Evolutionary conservation across 2,113 vertebrate genomes (phyloP).

Genomic region (Prietella phreatophila): DNA sequence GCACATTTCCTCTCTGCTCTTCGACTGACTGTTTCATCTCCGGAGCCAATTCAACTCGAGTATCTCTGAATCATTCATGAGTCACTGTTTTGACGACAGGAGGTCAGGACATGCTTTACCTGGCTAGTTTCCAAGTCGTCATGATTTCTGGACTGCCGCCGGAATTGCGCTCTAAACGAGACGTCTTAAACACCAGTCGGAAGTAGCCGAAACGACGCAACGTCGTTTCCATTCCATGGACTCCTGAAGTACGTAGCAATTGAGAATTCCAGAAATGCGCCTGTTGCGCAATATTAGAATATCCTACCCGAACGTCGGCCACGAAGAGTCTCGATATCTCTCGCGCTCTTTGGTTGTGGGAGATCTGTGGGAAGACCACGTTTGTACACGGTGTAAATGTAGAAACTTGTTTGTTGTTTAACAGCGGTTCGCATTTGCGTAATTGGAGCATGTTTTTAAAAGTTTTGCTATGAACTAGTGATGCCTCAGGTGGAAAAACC

Average conservation of each 20-base stretch:
- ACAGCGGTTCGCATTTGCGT: background rate
- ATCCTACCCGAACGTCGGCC: too few species aligned
- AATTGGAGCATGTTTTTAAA: background rate
- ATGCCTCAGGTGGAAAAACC: background rate
- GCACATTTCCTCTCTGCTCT: conserved; percentile 23
- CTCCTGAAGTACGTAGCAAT: background rate
- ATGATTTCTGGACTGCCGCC: background rate
- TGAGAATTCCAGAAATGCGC: background rate
- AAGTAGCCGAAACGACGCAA: background rate
- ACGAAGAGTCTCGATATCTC: background rate
- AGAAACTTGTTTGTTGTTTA: too few species aligned
- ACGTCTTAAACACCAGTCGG: background rate
- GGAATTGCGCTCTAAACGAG: background rate
- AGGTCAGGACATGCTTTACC: background rate
- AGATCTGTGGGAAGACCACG: background rate
- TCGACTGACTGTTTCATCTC: conserved; percentile 18
- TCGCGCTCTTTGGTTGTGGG: background rate
- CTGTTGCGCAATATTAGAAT: background rate
- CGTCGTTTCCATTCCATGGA: background rate
- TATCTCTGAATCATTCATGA: conserved; percentile 4
- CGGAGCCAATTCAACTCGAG: conserved; percentile 1
- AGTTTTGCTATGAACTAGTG: background rate
- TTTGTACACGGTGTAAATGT: background rate
- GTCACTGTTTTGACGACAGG: background rate
- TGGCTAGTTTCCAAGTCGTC: background rate